A percentile compares a stretch with the other conserved stretches of the same genome.
Evolutionary conservation across 1,140 invertebrate genomes (phyloP).

Genomic region (Ctenoplectra terminalis): DNA sequence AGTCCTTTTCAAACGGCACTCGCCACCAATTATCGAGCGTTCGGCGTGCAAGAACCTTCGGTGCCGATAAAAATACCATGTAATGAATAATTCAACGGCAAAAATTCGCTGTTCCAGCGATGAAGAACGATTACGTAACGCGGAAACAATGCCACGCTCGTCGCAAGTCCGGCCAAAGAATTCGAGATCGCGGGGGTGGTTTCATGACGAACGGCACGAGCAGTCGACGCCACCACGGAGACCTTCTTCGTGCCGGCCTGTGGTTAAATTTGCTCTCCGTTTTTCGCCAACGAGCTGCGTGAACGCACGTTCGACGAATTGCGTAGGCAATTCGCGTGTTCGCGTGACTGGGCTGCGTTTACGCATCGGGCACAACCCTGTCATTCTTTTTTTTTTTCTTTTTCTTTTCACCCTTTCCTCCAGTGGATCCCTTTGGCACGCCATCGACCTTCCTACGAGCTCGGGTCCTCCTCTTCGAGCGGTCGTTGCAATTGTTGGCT

Average conservation of each 20-base stretch:
- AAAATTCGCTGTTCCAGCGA: constrained; percentile 4
- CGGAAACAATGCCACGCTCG: constrained; percentile 45
- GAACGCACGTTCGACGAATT: constrained; percentile 61
- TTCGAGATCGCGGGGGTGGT: constrained; percentile 51
- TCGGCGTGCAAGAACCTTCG: neutral
- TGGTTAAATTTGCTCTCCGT: constrained; percentile 15
- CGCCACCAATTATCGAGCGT: neutral
- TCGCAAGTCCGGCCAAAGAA: constrained; percentile 36
- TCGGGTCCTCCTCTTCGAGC: constrained; percentile 10
- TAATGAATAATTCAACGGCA: constrained; percentile 41
- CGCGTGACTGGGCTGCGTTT: constrained; percentile 63
- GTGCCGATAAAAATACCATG: neutral
- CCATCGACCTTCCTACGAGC: constrained; percentile 34
- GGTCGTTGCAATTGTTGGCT: constrained; percentile 33
- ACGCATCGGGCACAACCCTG: constrained; percentile 67
- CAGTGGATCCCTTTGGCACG: constrained; percentile 66
- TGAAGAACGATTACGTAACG: constrained; percentile 31
- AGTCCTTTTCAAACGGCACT: neutral
- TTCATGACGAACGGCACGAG: constrained; percentile 52
- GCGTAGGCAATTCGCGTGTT: constrained; percentile 57
- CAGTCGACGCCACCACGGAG: constrained; percentile 39
- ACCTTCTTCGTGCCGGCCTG: neutral
- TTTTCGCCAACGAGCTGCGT: constrained; percentile 44
- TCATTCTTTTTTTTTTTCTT: no score
- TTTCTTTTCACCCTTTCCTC: no score